These are phyloP conservation scores for Anisognathus igniventris DNA, from an alignment of 2,797 vertebrate genomes.

Conservation along the genomic window DNA sequence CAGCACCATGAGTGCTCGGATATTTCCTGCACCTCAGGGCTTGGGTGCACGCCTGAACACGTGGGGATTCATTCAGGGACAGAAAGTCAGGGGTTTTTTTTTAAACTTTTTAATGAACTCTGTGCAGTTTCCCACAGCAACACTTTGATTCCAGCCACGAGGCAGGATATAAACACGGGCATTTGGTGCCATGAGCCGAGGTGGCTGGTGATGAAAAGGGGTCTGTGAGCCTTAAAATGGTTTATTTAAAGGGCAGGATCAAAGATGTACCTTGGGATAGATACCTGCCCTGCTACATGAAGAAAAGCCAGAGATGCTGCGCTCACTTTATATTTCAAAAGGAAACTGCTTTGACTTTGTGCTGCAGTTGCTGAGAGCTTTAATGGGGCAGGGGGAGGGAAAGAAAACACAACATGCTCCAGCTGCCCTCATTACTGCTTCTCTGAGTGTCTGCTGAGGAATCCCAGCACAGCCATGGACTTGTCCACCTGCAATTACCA, in stretches of 20 bases:
- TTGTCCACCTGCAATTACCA: neutral
- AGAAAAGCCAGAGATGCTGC: neutral
- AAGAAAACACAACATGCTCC: neutral
- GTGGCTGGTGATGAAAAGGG: slow-evolving; percentile 3
- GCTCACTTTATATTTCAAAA: neutral
- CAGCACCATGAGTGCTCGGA: rapidly evolving
- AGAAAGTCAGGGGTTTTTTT: neutral
- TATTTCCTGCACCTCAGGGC: neutral
- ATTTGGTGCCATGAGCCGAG: neutral
- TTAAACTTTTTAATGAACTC: neutral
- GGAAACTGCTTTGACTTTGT: neutral
- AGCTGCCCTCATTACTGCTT: neutral
- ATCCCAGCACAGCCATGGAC: neutral
- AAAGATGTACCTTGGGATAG: neutral
- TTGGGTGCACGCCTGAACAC: neutral
- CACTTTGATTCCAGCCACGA: slow-evolving; percentile 19
- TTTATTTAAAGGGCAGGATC: slow-evolving; percentile 18
- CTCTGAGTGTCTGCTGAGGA: neutral
- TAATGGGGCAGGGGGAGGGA: neutral
- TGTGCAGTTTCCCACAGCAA: neutral
- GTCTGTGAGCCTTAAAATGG: neutral
- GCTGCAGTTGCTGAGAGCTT: neutral
- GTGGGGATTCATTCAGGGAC: neutral
- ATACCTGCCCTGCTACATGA: neutral
- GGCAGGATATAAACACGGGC: neutral